A percentile compares a stretch with the other conserved stretches of the same genome.
These are phyloP conservation scores for Lithobius niger DNA, from an alignment of 1,140 invertebrate species.

Conservation along the genomic window DNA sequence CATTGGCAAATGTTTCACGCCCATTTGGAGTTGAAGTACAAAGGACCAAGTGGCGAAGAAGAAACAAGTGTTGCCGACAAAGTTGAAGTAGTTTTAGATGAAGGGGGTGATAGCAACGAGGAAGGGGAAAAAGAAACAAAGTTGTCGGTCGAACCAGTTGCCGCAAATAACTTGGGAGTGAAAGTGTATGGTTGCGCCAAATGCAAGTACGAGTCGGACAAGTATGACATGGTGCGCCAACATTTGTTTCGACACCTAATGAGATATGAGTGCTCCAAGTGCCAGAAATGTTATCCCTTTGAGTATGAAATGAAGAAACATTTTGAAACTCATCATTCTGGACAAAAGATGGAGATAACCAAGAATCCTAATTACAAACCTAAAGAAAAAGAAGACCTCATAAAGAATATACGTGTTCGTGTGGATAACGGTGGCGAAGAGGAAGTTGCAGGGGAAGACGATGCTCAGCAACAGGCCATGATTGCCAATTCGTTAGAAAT, in stretches of 20 bases:
- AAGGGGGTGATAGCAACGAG: not conserved
- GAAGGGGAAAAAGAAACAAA: no score
- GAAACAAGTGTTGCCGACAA: not conserved
- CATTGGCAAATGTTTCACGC: constrained; percentile 7
- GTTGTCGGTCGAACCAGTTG: no score
- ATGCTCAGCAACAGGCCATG: no score
- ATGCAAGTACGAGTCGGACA: constrained; percentile 5
- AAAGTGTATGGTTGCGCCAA: not conserved
- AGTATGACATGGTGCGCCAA: constrained; percentile 2
- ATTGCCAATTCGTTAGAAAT: no score
- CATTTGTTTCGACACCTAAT: constrained; percentile 1
- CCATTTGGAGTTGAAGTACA: constrained; percentile 6
- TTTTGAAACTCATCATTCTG: constrained; percentile 3
- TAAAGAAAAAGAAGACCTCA: constrained; percentile 4
- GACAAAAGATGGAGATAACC: not conserved
- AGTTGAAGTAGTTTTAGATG: not conserved
- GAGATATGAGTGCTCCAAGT: not conserved
- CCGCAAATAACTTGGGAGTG: no score
- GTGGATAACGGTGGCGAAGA: no score
- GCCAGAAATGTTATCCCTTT: not conserved
- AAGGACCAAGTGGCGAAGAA: not conserved
- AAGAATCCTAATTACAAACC: constrained; percentile 2
- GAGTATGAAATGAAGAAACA: constrained; percentile 6
- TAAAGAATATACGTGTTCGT: not conserved
- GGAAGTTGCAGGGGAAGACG: no score